Base-by-base conservation (phyloP, 2,113 vertebrate genomes). In the Sminthopsis crassicaudata region DNA sequence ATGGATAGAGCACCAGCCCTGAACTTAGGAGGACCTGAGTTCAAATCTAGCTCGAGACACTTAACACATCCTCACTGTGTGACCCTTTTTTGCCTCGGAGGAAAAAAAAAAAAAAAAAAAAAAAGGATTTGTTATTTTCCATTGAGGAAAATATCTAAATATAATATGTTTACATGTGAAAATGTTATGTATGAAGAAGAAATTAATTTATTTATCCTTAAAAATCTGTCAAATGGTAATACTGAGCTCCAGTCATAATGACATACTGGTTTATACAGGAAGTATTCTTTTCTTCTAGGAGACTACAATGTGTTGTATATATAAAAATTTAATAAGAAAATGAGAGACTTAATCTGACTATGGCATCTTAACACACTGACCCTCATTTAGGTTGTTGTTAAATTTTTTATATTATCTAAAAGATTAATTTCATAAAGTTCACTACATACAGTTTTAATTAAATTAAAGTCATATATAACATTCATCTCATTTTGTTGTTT, bases 371-470 rank as follows among this genome's bases (percentile, higher is more conserved):
- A 16, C 53, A 53, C 91, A 89, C 84, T 1, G 26, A 92, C 46
- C 55, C 22, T 0, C 9, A 14, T 42, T 42, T 23, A 42, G 3
- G 1, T 46, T 89, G 36, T 27, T 93, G 7, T 67, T 60, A 93
- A 46, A 93, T 93, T 60, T 93, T 9, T 23, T 93, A 88, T 25
- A 52, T 96, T 90, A 14, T 90, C 55, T 42, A 42, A 90, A 90
- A 88, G 7, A 89, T 94, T 91, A 92, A 92, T 36, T 46, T 25
- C 94, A 89, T 9, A 52, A 96, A 50, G 90, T 51, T 46, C 6
- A 84, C 23, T 76, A 4, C 46, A 0, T 54, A 42, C 42, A 94
- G 16, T 27, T 88, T 7, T 50, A 12, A 88, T 30, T 92, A 60
- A 53, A 53, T 94, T 94, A n/a, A 48, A 92, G 53, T 76, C 16